These are phyloP conservation scores for Mustela lutreola DNA, from an alignment of 2,113 vertebrate species.

Conservation along the genomic window DNA sequence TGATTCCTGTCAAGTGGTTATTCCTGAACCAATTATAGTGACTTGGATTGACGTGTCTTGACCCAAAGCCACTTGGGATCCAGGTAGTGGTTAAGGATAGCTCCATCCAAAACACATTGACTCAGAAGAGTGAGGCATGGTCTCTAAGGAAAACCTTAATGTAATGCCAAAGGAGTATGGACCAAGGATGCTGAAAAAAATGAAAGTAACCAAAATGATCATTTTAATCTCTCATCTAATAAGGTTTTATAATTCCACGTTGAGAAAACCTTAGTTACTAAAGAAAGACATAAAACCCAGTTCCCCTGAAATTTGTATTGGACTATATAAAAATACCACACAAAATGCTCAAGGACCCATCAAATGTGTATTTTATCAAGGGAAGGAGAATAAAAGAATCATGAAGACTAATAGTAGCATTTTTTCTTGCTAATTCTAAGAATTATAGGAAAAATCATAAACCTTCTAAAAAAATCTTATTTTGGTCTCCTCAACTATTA, in stretches of 20 bases:
- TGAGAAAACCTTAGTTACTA: background rate
- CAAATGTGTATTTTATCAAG: background rate
- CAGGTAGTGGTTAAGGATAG: background rate
- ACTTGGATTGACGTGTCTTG: background rate
- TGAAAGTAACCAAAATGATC: background rate
- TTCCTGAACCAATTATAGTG: background rate
- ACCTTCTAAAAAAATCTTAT: background rate
- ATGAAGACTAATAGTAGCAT: background rate
- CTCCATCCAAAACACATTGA: background rate
- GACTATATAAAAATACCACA: background rate
- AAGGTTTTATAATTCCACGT: background rate
- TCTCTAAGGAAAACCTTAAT: background rate
- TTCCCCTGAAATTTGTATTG: background rate
- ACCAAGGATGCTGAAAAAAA: background rate
- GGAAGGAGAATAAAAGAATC: background rate
- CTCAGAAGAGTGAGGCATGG: background rate
- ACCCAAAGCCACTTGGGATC: background rate
- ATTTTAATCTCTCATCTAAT: background rate
- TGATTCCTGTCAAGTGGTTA: background rate
- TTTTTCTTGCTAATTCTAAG: background rate
- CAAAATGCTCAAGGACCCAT: background rate
- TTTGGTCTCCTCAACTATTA: background rate
- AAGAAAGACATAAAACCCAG: background rate
- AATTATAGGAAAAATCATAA: background rate
- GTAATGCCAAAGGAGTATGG: background rate